Evolutionary conservation across 2,888 invertebrate species (phyloP).

Genomic region (Campoplex nolae): DNA sequence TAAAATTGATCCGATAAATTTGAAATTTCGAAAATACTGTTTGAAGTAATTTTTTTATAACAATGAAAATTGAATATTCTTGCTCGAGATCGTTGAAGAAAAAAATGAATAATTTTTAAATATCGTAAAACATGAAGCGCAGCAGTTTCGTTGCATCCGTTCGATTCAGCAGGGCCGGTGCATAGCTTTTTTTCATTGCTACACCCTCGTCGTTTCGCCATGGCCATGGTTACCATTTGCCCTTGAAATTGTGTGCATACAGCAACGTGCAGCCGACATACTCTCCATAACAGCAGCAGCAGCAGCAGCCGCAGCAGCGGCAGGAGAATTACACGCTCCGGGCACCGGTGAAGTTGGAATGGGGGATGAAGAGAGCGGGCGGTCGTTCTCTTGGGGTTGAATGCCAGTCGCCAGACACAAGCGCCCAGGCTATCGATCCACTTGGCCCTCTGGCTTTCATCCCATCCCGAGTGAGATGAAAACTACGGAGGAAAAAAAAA

Average conservation of each 20-base stretch:
- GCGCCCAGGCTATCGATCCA: slow-evolving; percentile 61
- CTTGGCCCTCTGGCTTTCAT: slow-evolving; percentile 47
- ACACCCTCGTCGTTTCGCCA: slow-evolving; percentile 24
- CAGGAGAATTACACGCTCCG: slow-evolving; percentile 26
- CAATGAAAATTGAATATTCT: no score
- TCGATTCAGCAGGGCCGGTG: neutral
- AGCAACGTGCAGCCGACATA: slow-evolving; percentile 33
- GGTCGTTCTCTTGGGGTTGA: slow-evolving; percentile 51
- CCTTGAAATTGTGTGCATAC: slow-evolving; percentile 48
- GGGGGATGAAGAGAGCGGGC: neutral
- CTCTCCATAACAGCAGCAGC: slow-evolving; percentile 8
- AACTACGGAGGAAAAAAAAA: neutral
- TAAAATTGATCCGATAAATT: no score
- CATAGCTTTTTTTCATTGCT: slow-evolving; percentile 19
- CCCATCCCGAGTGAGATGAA: slow-evolving; percentile 20
- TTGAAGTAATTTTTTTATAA: no score
- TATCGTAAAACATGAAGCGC: no score
- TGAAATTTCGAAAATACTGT: no score
- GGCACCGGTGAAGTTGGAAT: neutral
- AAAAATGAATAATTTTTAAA: no score
- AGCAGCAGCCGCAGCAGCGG: neutral
- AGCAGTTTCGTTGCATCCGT: slow-evolving; percentile 3
- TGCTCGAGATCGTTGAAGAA: no score
- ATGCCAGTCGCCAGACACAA: slow-evolving; percentile 50
- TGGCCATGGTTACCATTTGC: slow-evolving; percentile 51